These are phyloP conservation scores for Dicerorhinus sumatrensis DNA, from an alignment of 2,113 vertebrate species.

Conservation along the genomic window DNA sequence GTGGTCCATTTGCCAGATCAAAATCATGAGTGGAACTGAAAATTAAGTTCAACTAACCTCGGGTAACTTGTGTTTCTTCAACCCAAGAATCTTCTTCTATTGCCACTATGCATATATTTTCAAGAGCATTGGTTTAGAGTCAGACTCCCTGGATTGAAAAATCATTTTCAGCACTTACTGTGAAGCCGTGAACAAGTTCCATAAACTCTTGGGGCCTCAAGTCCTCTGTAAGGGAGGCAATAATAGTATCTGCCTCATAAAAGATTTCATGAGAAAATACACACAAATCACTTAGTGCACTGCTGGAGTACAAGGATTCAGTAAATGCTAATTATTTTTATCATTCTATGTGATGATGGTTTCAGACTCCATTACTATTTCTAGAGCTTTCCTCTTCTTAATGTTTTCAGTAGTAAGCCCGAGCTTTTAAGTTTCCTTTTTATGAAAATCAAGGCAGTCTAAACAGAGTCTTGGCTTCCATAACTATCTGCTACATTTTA, in stretches of 20 bases:
- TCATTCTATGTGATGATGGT: constrained; percentile 61
- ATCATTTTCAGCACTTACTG: not conserved
- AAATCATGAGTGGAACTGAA: not conserved
- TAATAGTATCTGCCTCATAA: constrained; percentile 16
- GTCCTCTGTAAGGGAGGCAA: not conserved
- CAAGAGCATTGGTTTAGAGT: not conserved
- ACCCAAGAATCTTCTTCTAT: not conserved
- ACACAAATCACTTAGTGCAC: not conserved
- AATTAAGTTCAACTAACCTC: not conserved
- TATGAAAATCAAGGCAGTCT: constrained; percentile 79
- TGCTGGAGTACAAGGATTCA: not conserved
- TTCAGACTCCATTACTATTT: constrained; percentile 76
- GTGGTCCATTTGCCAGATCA: not conserved
- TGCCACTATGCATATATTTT: not conserved
- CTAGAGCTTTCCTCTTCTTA: constrained; percentile 78
- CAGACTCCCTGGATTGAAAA: not conserved
- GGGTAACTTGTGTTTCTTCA: constrained; percentile 8
- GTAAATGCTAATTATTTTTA: constrained; percentile 13
- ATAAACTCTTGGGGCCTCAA: not conserved
- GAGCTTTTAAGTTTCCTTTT: constrained; percentile 78
- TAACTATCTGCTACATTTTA: constrained; percentile 57
- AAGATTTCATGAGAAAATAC: constrained; percentile 23
- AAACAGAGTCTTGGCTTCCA: constrained; percentile 69
- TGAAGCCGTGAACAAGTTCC: not conserved
- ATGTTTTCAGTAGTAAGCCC: constrained; percentile 75